Evolutionary conservation across 2,113 vertebrate genomes (phyloP), one percentile per base, ranked within the genome.

Genomic region (Zosterops hypoxanthus): DNA sequence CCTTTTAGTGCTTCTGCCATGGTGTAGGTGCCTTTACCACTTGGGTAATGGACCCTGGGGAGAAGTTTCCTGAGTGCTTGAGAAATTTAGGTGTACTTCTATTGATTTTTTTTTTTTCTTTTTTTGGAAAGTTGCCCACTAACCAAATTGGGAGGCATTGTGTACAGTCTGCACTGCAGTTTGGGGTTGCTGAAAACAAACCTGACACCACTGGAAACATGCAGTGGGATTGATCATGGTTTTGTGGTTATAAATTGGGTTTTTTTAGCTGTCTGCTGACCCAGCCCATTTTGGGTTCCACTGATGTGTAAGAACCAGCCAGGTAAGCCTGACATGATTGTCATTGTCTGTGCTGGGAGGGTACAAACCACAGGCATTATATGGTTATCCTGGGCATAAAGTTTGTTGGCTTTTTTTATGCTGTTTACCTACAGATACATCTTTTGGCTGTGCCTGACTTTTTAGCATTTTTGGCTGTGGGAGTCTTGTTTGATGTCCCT

Each of bases 1-100:
- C 24, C 52, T 88, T 88, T 57, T 57, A 11, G 25, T 56, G 55
- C 14, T 86, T 22, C 70, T 88, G 7, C 34, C 28, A 11, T 60
- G 50, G 6, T 50, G 7, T 47, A 33, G 82, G 41, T 33, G 2
- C 50, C 71, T 88, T 63, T 75, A 29, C 60, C 19, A 6, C 80
- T 81, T 1, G 0, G 36, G 65, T 86, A 90, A 41, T 33, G 76
- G 70, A 78, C 77, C 49, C 70, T 19, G 36, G 36, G 53, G 92
- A 90, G 69, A 78, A 29, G 71, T 34, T 77, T 75, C 79, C 57
- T 53, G 49, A 92, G 91, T 87, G 83, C 92, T 71, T 75, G 83
- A 94, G 70, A 77, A 84, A 85, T 94, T 86, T 44, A 94, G 94
- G 94, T 94, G 77, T 89, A 61, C 91, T 88, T 66, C 9, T 49